Evolutionary conservation across 2,113 vertebrate genomes (phyloP).

Genomic region (Clarias macrocephalus): DNA sequence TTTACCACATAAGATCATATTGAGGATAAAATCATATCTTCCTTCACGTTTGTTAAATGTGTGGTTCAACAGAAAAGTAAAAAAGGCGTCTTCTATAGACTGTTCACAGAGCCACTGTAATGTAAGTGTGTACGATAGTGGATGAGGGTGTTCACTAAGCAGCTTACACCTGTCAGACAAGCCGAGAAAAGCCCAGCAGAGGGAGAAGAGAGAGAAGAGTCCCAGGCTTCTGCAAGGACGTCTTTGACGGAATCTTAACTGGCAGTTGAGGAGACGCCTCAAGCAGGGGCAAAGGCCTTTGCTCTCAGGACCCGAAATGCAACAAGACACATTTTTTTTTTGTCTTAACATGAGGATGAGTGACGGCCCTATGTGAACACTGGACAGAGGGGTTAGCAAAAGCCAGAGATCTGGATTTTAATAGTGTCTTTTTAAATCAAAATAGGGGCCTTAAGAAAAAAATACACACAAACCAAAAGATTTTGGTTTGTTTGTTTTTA

Average conservation of each 20-base stretch:
- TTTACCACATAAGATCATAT: not conserved
- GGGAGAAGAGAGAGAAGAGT: conserved; percentile 14
- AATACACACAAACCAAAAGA: not conserved
- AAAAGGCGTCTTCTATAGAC: not conserved
- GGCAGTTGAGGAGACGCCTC: conserved; percentile 54
- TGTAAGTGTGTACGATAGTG: conserved; percentile 12
- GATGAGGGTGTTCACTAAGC: conserved; percentile 35
- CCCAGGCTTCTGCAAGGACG: conserved; percentile 40
- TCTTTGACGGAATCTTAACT: conserved; percentile 57
- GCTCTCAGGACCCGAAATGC: conserved; percentile 78
- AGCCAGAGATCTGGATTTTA: not conserved
- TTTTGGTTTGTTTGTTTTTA: not conserved
- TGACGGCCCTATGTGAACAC: conserved; percentile 37
- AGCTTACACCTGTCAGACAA: conserved; percentile 50
- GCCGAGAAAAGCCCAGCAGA: conserved; percentile 46
- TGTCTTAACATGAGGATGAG: conserved; percentile 66
- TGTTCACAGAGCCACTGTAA: conserved; percentile 15
- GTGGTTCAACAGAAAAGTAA: not conserved
- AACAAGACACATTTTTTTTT: conserved; percentile 80
- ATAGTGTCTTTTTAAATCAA: too few relatives aligned
- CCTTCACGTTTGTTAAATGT: not conserved
- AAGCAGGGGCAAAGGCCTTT: conserved; percentile 55
- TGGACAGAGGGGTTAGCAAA: conserved; percentile 24
- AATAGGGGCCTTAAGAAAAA: not conserved
- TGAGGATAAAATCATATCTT: not conserved